Evolutionary conservation across 2,888 invertebrate genomes (phyloP), one percentile per base, ranked within the genome.

Genomic region (Ophion ellenae): DNA sequence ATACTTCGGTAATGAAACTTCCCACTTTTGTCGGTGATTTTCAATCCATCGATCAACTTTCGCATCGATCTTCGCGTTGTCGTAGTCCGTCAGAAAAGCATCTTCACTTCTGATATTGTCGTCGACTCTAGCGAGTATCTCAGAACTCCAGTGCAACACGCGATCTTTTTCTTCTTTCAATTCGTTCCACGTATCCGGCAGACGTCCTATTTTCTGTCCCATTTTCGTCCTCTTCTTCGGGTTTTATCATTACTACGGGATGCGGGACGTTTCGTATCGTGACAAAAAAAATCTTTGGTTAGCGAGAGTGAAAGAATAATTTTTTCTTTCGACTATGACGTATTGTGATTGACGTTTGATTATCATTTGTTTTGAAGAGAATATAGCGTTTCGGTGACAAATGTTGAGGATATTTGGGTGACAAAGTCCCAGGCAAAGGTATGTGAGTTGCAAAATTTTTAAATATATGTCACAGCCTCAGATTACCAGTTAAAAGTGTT

Each of bases 31-130:
- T 17, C 64, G 86, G 45, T 87, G 76, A 64, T 63, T 82, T 10
- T 76, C 73, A 9, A 92, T 85, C 91, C 91, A 92, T 6, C 73
- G 70, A 20, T 91, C 88, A 36, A 92, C 63, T 66, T 92, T 92
- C 17, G n/a, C 75, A 36, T 89, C 85, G 53, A 92, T 87, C 14
- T 70, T 89, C 17, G 81, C 82, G 2, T 89, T 85, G 24, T 89
- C 86, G 70, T 90, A 91, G 24, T 92, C 90, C 53, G 89, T 88
- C 36, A 90, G 63, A 59, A 91, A 91, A 2, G 88, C 88, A 40
- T 91, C 88, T 63, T 91, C 92, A 45, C 86, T 85, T 4, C 79
- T 85, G 59, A 91, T 81, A 32, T 90, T 91, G 66, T 92, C 91
- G 17, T 89, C 87, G 2, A 90, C 87, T 74, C 87, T 86, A 5